Conservation (phyloP, 2,888 invertebrate species). For the Ennomos erosarius region DNA sequence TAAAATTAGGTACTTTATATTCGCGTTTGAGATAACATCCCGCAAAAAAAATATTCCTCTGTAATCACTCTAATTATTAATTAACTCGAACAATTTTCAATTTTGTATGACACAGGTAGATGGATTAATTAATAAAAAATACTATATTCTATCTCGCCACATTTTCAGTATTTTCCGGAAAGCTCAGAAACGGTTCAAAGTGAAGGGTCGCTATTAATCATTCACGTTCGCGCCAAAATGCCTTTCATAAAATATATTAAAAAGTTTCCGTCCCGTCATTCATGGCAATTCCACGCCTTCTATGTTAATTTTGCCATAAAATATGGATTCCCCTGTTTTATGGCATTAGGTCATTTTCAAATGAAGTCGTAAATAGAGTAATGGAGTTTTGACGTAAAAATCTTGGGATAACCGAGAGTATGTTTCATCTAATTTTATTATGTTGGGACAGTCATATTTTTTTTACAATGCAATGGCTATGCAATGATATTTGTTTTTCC, state of each 20-base stretch:
- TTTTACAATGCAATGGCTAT: too few species aligned
- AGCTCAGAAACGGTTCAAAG: constrained; percentile 61
- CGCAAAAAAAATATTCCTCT: too few species aligned
- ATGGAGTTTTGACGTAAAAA: constrained; percentile 23
- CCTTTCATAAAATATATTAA: constrained; percentile 77
- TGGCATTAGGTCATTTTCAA: constrained; percentile 50
- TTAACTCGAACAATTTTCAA: constrained; percentile 24
- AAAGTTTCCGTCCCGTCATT: constrained; percentile 70
- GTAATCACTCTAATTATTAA: neutral
- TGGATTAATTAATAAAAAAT: constrained; percentile 65
- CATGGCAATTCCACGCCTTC: constrained; percentile 65
- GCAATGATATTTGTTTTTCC: too few species aligned
- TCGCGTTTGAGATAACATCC: too few species aligned
- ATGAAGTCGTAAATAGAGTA: constrained; percentile 27
- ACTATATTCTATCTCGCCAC: constrained; percentile 32
- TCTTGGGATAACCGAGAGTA: constrained; percentile 7
- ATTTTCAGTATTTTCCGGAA: constrained; percentile 56
- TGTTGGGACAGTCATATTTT: neutral
- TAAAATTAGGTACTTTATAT: too few species aligned
- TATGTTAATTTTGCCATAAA: constrained; percentile 78
- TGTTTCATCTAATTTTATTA: constrained; percentile 1
- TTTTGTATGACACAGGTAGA: constrained; percentile 47
- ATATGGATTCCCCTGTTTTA: constrained; percentile 62
- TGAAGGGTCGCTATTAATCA: constrained; percentile 80
- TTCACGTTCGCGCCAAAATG: constrained; percentile 70